Base-by-base conservation (phyloP, 2,888 invertebrate genomes). In the Laothoe populi region DNA sequence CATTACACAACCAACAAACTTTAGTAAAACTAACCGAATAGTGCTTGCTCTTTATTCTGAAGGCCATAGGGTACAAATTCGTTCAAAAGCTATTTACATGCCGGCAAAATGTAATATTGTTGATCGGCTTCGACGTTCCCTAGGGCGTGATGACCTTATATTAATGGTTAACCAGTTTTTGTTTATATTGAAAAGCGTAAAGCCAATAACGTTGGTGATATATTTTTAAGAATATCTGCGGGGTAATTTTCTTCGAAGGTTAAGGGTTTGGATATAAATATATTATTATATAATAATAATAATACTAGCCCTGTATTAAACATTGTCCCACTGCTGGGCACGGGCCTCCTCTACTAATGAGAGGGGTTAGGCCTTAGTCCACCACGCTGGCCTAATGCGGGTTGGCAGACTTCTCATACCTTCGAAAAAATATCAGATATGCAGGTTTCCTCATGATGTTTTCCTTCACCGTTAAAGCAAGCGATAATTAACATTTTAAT, bases 61-160 rank as follows among this genome's bases (percentile, higher is more conserved):
- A 8, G 0, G 0, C 0, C 4, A 31, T 61, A 53, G 5, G 38
- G 60, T 42, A 16, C n/a, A 61, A 26, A 49, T 13, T 61, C 0
- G 26, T 8, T 0, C 3, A 7, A 26, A 11, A 40, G 5, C 8
- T 19, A 42, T 26, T 42, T 61, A 44, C 16, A 13, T 0, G 31
- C 13, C 13, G 16, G 26, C 8, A 31, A 10, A 44, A 13, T n/a
- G 7, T 60, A 60, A 60, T 10, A 40, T 77, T 72, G 78, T 71
- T 63, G 67, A 72, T 68, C 62, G 70, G 72, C 72, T 73, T 70
- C 74, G 77, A 79, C 70, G 75, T 63, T 63, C 84, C 75, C 81
- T 46, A 48, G 74, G 73, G 79, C 64, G 66, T 71, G 63, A 61
- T 77, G 67, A 49, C 63, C 62, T 59, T 64, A 68, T 72, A 69